Percentiles rank a stretch among this genome's conserved stretches.
These are phyloP conservation scores for Delia radicum DNA, from an alignment of 1,140 invertebrate genomes.

Conservation along the genomic window DNA sequence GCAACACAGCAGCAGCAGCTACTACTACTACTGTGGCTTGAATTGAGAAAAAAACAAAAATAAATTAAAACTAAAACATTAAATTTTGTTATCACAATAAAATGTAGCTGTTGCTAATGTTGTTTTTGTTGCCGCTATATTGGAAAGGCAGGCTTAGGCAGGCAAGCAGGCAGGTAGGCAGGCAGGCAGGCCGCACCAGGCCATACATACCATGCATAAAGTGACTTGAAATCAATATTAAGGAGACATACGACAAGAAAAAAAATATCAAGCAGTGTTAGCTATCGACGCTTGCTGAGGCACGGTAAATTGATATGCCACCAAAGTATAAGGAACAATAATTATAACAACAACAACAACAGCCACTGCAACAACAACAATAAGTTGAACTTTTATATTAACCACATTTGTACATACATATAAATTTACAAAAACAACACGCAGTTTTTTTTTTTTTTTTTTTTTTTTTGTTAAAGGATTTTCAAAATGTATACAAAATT, in stretches of 20 bases:
- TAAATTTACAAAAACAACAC: background rate
- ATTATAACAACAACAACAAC: background rate
- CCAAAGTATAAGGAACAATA: background rate
- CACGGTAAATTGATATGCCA: conserved; percentile 32
- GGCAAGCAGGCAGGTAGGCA: background rate
- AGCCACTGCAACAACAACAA: conserved; percentile 26
- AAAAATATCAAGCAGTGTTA: conserved; percentile 39
- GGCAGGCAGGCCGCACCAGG: background rate
- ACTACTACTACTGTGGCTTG: background rate
- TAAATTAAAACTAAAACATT: conserved; percentile 7
- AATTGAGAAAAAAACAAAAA: background rate
- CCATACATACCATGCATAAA: background rate
- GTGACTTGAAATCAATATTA: background rate
- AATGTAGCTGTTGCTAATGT: background rate
- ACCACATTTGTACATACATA: background rate
- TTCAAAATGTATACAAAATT: background rate
- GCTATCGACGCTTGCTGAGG: conserved; percentile 43
- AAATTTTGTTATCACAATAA: conserved; percentile 21
- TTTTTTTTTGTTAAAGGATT: background rate
- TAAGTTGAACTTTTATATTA: conserved; percentile 9
- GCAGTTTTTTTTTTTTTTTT: background rate
- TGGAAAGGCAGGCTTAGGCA: too few relatives aligned
- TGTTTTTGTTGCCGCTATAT: background rate
- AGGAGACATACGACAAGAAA: background rate
- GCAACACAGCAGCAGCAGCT: conserved; percentile 1